Base-by-base conservation (phyloP, 2,113 vertebrate species). In the Australoheros scitulus region DNA sequence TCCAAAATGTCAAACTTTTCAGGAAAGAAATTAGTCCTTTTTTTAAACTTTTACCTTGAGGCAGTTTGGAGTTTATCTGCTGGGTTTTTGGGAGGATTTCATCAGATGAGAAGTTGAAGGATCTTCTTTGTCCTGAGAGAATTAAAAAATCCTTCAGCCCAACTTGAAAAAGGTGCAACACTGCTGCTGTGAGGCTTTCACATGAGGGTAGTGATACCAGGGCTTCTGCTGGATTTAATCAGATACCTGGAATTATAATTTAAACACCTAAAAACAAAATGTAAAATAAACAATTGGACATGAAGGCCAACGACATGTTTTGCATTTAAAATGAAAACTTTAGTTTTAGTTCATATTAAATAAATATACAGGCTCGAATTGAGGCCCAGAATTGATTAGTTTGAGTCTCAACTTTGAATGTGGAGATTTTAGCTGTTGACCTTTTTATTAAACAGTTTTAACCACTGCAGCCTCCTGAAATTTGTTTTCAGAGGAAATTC, bases 31-130 rank as follows among this genome's bases (percentile, higher is more conserved):
- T 1, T 7, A 57, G 68, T 78, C 56, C 26, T 29, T 64, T 61
- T 77, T 52, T 83, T 86, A 50, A 29, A 29, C 64, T 70, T 70
- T 60, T 34, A 65, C 64, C 83, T 82, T n/a, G 15, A 77, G 83
- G 84, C 86, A 13, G 80, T 76, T 70, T 81, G 55, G 57, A 81
- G 77, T 76, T 76, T 68, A 83, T 86, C 89, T 81, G 80, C 74
- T 6, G 80, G 84, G 65, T 64, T 83, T 29, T 86, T 79, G 74
- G 76, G 29, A 58, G 84, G 89, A 88, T 88, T 91, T 88, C 82
- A 47, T 85, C 89, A 84, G 89, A 79, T 76, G 18, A 38, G 68
- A 24, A 68, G 87, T 18, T 68, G 81, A 75, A 88, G 81, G 79
- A 82, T 87, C 81, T 47, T 63, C 65, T 52, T 3, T 11, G 29